Evolutionary conservation across 1,140 invertebrate genomes (phyloP).

Genomic region (Drosophila santomea): DNA sequence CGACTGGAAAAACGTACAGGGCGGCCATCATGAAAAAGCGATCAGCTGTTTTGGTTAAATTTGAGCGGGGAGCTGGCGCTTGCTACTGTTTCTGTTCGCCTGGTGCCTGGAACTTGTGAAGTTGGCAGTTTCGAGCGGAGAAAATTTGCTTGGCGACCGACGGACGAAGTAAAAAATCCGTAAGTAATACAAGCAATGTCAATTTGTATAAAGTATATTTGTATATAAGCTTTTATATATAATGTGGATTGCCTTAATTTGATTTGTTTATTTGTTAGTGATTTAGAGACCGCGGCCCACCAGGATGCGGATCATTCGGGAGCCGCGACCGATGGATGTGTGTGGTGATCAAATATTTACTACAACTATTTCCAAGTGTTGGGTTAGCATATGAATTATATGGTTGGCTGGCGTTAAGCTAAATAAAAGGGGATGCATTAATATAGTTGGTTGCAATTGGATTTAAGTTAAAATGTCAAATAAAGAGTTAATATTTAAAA

Average conservation of each 20-base stretch:
- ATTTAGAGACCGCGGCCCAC: background rate
- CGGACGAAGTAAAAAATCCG: too few relatives aligned
- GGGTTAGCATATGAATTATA: conserved; percentile 19
- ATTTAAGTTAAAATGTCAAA: conserved; percentile 47
- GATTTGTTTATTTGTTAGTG: conserved; percentile 8
- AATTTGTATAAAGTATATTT: conserved; percentile 40
- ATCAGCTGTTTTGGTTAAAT: too few relatives aligned
- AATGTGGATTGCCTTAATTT: conserved; percentile 30
- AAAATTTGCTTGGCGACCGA: too few relatives aligned
- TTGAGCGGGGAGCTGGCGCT: background rate
- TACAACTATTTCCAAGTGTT: conserved; percentile 23
- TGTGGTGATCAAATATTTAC: conserved; percentile 26
- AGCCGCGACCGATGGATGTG: conserved; percentile 19
- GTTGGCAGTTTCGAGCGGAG: too few relatives aligned
- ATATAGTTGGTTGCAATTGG: conserved; percentile 9
- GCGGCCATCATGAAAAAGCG: too few relatives aligned
- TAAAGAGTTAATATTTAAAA: conserved; percentile 34
- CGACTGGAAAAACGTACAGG: too few relatives aligned
- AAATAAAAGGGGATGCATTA: conserved; percentile 17
- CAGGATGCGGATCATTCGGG: background rate
- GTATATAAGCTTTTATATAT: conserved; percentile 44
- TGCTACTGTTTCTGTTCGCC: background rate
- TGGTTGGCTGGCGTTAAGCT: conserved; percentile 11
- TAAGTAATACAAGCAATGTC: background rate
- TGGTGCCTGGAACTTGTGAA: background rate